Conservation (phyloP, 2,888 invertebrate genomes). For the Leptinotarsa tumamoca region DNA sequence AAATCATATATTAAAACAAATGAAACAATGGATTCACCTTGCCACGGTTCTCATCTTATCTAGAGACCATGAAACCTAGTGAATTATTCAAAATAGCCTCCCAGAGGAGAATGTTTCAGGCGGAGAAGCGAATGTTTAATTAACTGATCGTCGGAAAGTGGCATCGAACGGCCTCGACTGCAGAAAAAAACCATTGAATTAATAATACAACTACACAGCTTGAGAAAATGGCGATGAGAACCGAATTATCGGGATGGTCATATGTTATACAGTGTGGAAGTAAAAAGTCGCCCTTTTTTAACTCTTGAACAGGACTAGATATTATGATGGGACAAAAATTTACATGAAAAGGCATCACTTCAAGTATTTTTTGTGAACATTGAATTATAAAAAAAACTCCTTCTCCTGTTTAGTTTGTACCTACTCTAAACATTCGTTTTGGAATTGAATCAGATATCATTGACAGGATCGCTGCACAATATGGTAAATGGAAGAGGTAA, state of each 20-base stretch:
- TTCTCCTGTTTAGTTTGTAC: too few relatives aligned
- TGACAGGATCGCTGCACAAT: too few relatives aligned
- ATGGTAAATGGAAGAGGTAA: too few relatives aligned
- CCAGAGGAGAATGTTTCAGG: conserved; percentile 18
- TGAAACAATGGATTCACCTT: conserved; percentile 30
- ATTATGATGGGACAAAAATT: too few relatives aligned
- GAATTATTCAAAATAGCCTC: conserved; percentile 30
- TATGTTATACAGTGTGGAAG: too few relatives aligned
- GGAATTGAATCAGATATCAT: too few relatives aligned
- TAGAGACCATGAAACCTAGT: conserved; percentile 22
- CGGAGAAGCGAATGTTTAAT: conserved; percentile 20
- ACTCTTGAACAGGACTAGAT: too few relatives aligned
- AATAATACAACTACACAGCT: not conserved
- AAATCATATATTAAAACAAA: conserved; percentile 5
- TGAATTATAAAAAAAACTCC: too few relatives aligned
- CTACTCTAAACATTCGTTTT: too few relatives aligned
- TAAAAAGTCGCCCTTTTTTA: too few relatives aligned
- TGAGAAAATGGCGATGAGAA: not conserved
- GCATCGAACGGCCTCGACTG: conserved; percentile 10
- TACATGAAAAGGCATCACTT: too few relatives aligned
- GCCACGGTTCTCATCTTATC: conserved; percentile 26
- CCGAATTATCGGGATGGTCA: not conserved
- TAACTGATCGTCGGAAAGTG: not conserved
- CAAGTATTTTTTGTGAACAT: too few relatives aligned
- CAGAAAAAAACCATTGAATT: conserved; percentile 9